Percentiles rank a stretch among this genome's conserved stretches.
These are phyloP conservation scores for Gandaritis pyraliata DNA, from an alignment of 2,888 invertebrate genomes.

Conservation along the genomic window DNA sequence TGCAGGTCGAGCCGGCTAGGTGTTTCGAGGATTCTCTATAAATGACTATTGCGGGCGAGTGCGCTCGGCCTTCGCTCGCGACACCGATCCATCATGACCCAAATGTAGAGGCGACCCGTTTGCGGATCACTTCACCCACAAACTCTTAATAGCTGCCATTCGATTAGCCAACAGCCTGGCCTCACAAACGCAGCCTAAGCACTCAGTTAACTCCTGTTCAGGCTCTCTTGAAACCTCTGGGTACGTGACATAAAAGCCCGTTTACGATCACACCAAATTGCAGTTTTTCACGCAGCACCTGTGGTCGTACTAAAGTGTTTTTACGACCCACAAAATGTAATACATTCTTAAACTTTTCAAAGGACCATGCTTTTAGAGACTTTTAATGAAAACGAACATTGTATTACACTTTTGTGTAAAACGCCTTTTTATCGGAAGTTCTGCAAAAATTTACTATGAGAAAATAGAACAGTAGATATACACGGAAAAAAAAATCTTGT, in stretches of 20 bases:
- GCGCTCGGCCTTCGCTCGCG: slow-evolving; percentile 55
- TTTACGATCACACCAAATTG: slow-evolving; percentile 65
- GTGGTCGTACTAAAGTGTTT: slow-evolving; percentile 72
- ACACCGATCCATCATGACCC: slow-evolving; percentile 65
- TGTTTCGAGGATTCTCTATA: slow-evolving; percentile 34
- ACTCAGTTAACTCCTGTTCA: slow-evolving; percentile 46
- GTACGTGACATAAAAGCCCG: slow-evolving; percentile 55
- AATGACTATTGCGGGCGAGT: slow-evolving; percentile 52
- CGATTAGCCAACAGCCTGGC: slow-evolving; percentile 44
- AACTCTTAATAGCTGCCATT: slow-evolving; percentile 51
- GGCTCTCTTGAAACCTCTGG: slow-evolving; percentile 42
- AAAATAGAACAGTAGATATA: background rate
- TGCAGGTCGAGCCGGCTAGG: slow-evolving; percentile 27
- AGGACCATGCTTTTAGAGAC: slow-evolving; percentile 36
- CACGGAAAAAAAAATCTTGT: too few relatives aligned
- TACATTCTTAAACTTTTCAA: slow-evolving; percentile 55
- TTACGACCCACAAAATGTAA: slow-evolving; percentile 66
- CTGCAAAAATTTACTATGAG: background rate
- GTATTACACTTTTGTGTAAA: slow-evolving; percentile 9
- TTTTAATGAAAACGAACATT: slow-evolving; percentile 38
- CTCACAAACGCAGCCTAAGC: slow-evolving; percentile 35
- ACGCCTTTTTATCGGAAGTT: slow-evolving; percentile 3
- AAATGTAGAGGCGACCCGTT: slow-evolving; percentile 63
- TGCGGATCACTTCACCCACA: slow-evolving; percentile 58
- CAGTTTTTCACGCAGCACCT: slow-evolving; percentile 70